Evolutionary conservation across 2,113 vertebrate species (phyloP), one percentile per base, ranked within the genome.

Genomic region (Rhinogobius similis): DNA sequence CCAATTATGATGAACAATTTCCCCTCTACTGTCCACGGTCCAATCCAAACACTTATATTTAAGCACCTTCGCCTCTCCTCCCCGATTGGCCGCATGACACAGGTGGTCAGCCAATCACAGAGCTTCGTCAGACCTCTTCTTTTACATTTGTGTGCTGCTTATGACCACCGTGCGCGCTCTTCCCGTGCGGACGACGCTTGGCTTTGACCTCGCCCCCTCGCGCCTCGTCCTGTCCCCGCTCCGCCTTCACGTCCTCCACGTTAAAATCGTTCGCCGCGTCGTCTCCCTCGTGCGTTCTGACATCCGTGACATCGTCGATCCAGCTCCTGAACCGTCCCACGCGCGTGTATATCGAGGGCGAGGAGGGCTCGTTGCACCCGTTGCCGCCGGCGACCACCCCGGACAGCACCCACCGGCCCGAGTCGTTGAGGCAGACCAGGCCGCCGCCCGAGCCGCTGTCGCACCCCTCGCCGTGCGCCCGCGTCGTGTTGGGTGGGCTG

Each of bases 401-500:
- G 16, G 93, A 76, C 71, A 96, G 93, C 62, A 94, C 90, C 96
- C 96, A 97, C 41, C 89, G 95, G 4, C 93, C 94, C 0, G 70
- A 79, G 76, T 92, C 85, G 1, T 76, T 91, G 79, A 94, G 94
- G 67, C 96, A 97, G 84, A 94, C 88, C 79, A 97, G 92, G 7
- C 96, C 95, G n/a, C 95, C 95, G 21, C 95, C 96, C 0, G 95
- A 94, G 91, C 95, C 95, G 3, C 96, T 94, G 73, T 94, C 94
- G 62, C 96, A 97, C 77, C 93, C 92, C 86, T 96, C 93, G 39
- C 89, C 82, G 32, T 74, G 87, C 67, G 86, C 91, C 20, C 90
- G 88, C 52, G 93, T 92, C 13, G 93, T 92, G 89, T 95, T 94
- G 21, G 95, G 94, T 53, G 96, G 93, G 71, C 94, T 95, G 72